Evolutionary conservation across 2,113 vertebrate genomes (phyloP), one percentile per base, ranked within the genome.

Genomic region (Pelobates fuscus): DNA sequence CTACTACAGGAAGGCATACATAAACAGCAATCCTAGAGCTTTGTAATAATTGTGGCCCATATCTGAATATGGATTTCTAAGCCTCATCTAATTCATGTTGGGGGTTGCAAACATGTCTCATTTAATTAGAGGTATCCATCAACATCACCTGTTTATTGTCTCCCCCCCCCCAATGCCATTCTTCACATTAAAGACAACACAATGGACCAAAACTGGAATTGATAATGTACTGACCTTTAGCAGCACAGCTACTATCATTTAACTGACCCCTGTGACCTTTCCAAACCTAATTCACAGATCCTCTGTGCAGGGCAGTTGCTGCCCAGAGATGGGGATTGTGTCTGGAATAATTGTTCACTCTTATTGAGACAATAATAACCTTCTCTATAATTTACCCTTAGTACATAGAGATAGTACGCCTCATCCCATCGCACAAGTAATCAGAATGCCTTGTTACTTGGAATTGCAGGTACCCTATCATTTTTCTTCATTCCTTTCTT

Each of bases 111-210:
- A 32, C 70, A 37, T 63, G 43, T 62, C 70, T 67, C 32, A 8
- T 46, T 59, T 67, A 65, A 75, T 67, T 59, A 75, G 72, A 25
- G 8, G 20, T 67, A 75, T 75, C 63, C 52, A 67, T 75, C 72
- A 75, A 67, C 30, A 61, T 77, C 73, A 77, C 73, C 73, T 77
- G 55, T 54, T 67, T 57, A 77, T 77, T 77, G 73, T 77, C 73
- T 67, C 24, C 20, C 14, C n/a, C 14, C n/a, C 17, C 29, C 49
- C 67, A 27, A 60, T 44, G 57, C 43, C 66, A 59, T 52, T 68
- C 57, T 66, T 67, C 64, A 70, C 65, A 68, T 77, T 61, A 77
- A 52, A 77, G 44, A 29, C 73, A 77, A 54, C 73, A 77, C 73
- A 77, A 77, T 68, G 52, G 73, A 55, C 73, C n/a, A 58, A 46